Evolutionary conservation across 2,797 vertebrate genomes (phyloP), one percentile per base, ranked within the genome.

Genomic region (Enteromius argenteus): DNA sequence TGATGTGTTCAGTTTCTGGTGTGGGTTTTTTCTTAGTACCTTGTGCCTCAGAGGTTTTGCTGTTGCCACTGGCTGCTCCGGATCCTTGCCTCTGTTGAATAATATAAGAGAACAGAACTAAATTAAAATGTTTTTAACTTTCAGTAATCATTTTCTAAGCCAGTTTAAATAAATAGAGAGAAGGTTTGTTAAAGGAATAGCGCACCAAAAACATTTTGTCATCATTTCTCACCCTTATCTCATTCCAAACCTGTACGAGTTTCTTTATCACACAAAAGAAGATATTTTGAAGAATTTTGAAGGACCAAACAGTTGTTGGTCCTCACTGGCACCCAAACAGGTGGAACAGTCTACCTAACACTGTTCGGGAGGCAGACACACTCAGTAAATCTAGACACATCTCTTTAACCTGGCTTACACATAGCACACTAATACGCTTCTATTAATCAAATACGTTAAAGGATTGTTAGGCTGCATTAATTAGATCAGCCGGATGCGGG

Each of bases 21-120:
- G 46, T 56, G n/a, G 13, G 11, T 68, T 49, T 74, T 6, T 68
- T 56, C 13, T n/a, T 39, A 84, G 90, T 96, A 99, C 98, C 98
- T 89, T 97, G 97, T 89, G 92, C 96, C 83, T 94, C 97, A 89
- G 97, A 91, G 21, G 96, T 94, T 94, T 98, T 98, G 91, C 95
- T 97, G 95, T 97, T 98, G 81, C 95, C 96, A 80, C 96, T 96
- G 90, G 96, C 91, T 90, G 97, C 95, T 89, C 95, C 97, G 17
- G 97, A 92, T 92, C 95, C 95, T 97, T 98, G 97, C 95, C 96
- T 96, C 98, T 99, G 93, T 8, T 91, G 90, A 21, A 77, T 87
- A 51, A 86, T 81, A 85, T 88, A 83, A 89, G 64, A 64, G 17
- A 81, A 51, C 72, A 84, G 15, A 84, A 76, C 13, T 46, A 68